A percentile compares a stretch with the other conserved stretches of the same genome.
phyloP scores from a whole-genome alignment of 2,888 invertebrate genomes.

The Oxystoma pomonae region DNA sequence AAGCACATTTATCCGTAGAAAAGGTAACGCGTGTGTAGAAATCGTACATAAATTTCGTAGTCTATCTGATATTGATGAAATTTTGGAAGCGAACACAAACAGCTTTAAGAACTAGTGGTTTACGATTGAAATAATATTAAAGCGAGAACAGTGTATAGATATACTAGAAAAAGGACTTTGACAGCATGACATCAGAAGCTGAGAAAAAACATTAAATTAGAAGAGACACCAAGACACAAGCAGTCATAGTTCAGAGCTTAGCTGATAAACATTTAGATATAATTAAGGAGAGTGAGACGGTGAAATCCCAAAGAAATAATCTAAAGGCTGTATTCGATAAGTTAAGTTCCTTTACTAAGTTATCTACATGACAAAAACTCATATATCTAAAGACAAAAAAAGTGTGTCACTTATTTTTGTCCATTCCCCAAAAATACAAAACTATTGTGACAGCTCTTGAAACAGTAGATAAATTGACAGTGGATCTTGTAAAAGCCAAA shows the following conservation, averaged over 20 bases:
- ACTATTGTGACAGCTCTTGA: constrained; percentile 8
- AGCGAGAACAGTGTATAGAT: constrained; percentile 5
- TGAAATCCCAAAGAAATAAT: constrained; percentile 16
- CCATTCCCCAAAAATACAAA: not conserved
- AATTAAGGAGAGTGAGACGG: constrained; percentile 21
- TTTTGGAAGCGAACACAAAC: no score
- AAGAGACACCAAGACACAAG: constrained; percentile 20
- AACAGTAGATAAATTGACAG: not conserved
- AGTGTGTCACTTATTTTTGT: constrained; percentile 1
- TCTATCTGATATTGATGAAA: no score
- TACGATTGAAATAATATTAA: constrained; percentile 1
- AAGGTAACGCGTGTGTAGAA: no score
- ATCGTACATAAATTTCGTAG: no score
- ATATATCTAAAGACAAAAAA: not conserved
- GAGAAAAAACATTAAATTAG: constrained; percentile 8
- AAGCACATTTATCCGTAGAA: no score
- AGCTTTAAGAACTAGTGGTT: not conserved
- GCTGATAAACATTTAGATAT: constrained; percentile 25
- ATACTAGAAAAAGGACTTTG: constrained; percentile 5
- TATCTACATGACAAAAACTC: constrained; percentile 16
- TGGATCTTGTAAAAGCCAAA: constrained; percentile 2
- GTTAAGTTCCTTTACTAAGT: constrained; percentile 20
- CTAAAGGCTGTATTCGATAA: constrained; percentile 20
- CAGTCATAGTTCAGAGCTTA: constrained; percentile 22
- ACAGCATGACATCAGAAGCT: not conserved